Evolutionary conservation across 1,140 invertebrate species (phyloP).

Genomic region (Helicoverpa zea): DNA sequence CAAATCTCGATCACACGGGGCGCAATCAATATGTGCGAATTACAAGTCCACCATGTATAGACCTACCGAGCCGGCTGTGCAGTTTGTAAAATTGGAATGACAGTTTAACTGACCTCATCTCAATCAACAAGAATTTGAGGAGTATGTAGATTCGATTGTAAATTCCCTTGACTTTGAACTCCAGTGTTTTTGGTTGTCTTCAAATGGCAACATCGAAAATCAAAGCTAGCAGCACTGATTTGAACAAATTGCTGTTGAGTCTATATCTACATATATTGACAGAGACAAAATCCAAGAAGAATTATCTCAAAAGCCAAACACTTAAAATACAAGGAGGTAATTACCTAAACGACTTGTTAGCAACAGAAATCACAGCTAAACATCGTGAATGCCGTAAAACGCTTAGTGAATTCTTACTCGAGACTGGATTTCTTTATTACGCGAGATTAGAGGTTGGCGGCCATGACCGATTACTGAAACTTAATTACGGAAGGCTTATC

Average conservation of each 20-base stretch:
- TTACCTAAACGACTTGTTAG: background rate
- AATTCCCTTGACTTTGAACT: too few species aligned
- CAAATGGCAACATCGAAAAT: too few species aligned
- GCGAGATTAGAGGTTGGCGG: background rate
- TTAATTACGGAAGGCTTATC: conserved; percentile 17
- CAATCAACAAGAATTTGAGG: too few species aligned
- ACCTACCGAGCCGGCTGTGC: too few species aligned
- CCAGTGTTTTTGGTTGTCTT: too few species aligned
- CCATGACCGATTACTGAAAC: conserved; percentile 18
- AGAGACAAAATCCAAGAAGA: background rate
- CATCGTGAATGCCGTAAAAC: conserved; percentile 10
- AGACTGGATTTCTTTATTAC: background rate
- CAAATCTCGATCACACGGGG: too few species aligned
- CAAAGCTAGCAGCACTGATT: background rate
- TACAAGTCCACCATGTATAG: too few species aligned
- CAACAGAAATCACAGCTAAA: background rate
- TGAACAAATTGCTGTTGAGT: background rate
- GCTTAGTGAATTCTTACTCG: background rate
- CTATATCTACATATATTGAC: too few species aligned
- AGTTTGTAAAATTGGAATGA: too few species aligned
- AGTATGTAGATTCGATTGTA: too few species aligned
- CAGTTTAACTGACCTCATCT: too few species aligned
- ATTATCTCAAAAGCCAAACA: background rate
- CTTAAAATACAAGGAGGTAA: background rate
- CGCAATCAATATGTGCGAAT: too few species aligned